These are phyloP conservation scores for Sussaba pulchella DNA, from an alignment of 2,888 invertebrate species.

Conservation along the genomic window DNA sequence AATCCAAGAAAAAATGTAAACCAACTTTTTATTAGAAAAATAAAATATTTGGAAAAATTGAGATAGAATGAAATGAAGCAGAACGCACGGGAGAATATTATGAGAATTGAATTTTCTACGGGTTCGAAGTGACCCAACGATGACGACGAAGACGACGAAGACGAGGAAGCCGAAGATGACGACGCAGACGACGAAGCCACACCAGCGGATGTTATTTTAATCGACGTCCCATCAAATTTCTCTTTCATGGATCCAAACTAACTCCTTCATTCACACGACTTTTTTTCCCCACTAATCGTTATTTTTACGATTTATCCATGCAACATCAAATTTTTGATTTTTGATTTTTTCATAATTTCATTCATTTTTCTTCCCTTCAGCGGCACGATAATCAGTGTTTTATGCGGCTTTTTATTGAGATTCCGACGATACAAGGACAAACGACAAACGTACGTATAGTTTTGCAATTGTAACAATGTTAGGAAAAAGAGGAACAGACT, in stretches of 20 bases:
- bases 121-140: slow-evolving; percentile 20
- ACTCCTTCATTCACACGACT: neutral
- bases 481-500: slow-evolving; percentile 58
- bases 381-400: slow-evolving; percentile 69
- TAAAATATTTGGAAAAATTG: slow-evolving; percentile 13
- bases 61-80: slow-evolving; percentile 2
- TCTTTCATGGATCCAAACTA: too few relatives aligned
- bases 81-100: slow-evolving; percentile 21
- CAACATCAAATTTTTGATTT: neutral
- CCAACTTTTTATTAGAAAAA: slow-evolving; percentile 1
- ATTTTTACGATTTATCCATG: neutral
- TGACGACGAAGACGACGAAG: neutral
- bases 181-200: too few relatives aligned
- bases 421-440: slow-evolving; percentile 80
- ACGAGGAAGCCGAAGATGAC: slow-evolving; percentile 3
- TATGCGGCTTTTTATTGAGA: slow-evolving; percentile 77
- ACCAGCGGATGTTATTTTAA: too few relatives aligned
- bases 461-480: slow-evolving; percentile 68
- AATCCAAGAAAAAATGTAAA: neutral
- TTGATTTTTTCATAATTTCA: slow-evolving; percentile 4
- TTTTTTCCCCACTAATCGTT: neutral
- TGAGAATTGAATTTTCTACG: slow-evolving; percentile 17
- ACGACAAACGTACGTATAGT: slow-evolving; percentile 80
- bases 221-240: too few relatives aligned
- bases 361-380: slow-evolving; percentile 30